Percentiles rank a stretch among this genome's conserved stretches.
These are phyloP conservation scores for Falco concolor DNA, from an alignment of 2,797 vertebrate genomes.

Conservation along the genomic window DNA sequence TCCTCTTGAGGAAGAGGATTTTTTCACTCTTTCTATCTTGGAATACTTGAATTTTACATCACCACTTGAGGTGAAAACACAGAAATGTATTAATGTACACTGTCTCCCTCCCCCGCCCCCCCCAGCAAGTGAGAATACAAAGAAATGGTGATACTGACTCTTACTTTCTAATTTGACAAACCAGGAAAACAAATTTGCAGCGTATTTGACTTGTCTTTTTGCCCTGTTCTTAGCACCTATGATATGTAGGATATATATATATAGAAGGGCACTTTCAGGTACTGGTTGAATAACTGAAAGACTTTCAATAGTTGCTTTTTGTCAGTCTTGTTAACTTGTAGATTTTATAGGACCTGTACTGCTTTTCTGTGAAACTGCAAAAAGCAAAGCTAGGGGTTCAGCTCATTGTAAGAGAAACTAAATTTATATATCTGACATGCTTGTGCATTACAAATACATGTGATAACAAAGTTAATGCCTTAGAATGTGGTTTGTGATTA, in stretches of 20 bases:
- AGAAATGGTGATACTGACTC: not conserved
- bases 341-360: not conserved
- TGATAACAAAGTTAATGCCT: not conserved
- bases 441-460: not conserved
- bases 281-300: not conserved
- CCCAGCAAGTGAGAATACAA: not conserved
- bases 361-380: not conserved
- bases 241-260: not conserved
- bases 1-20: not conserved
- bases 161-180: not conserved
- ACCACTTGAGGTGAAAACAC: not conserved
- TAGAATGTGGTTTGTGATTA: not conserved
- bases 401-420: not conserved
- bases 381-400: not conserved
- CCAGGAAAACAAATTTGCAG: not conserved
- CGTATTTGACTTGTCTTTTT: not conserved
- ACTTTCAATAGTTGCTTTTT: not conserved
- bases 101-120: no score
- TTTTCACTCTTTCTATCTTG: not conserved
- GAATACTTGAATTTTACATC: not conserved
- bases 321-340: not conserved
- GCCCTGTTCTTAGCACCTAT: not conserved
- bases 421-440: not conserved
- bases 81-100: not conserved
- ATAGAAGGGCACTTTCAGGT: not conserved